Evolutionary conservation across 2,113 vertebrate species (phyloP), one percentile per base, ranked within the genome.

Genomic region (Chaetops frenatus): DNA sequence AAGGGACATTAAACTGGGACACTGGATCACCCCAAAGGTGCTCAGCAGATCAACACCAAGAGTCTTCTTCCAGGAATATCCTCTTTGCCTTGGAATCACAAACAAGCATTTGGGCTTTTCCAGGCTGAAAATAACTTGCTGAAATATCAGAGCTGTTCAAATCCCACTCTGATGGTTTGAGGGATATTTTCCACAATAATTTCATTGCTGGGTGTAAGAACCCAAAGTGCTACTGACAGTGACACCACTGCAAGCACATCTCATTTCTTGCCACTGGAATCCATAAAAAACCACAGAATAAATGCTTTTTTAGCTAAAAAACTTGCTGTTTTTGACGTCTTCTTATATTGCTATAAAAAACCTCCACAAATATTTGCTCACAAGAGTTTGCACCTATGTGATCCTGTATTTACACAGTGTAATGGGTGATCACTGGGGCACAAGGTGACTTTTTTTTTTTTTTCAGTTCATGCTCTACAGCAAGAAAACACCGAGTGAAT

Each of bases 191-290:
- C 21, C 21, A 50, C 42, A 23, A 24, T 87, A 78, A 2, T 9
- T 64, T n/a, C 81, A 45, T 21, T 69, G 28, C 11, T 15, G 35
- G 15, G 10, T 69, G 5, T 15, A n/a, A 51, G 15, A 64, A 29
- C 21, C 10, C 42, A 28, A 19, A 40, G 8, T 36, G 38, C 16
- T 35, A 13, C 20, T 27, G 53, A 60, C 66, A 81, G 42, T 0
- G 0, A 70, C 9, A 57, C 4, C 28, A 56, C 20, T 1, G 22
- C 8, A 15, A 9, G 12, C 25, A 16, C 24, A n/a, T 4, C 35
- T 69, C 42, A 79, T 12, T 7, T 60, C 14, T 15, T 81, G 19
- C 18, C 56, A 42, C 1, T 25, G 35, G 18, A 79, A 74, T 24
- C 29, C 18, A 33, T 22, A 42, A 81, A 92, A 81, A 60, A 2